Evolutionary conservation across 2,888 invertebrate species (phyloP), one percentile per base, ranked within the genome.

Genomic region (Cerceris ruficornis): DNA sequence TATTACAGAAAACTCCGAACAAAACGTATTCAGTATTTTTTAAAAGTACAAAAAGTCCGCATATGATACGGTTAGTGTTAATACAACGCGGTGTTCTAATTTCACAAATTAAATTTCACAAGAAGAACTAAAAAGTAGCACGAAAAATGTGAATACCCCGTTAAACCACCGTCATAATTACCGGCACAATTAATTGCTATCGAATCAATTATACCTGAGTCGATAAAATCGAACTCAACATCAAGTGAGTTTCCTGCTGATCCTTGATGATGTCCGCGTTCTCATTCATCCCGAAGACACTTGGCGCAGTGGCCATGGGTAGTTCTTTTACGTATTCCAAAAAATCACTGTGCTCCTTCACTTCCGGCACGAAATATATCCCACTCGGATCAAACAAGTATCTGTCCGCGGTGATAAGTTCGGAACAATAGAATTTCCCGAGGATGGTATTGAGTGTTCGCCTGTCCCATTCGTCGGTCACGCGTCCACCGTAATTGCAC

Each of bases 401-500:
- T 67, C 81, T 69, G 58, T 94, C 93, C 55, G 94, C 93, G 64
- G 94, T 93, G 6, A 98, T 93, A 7, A 97, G 93, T 15, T 93
- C 93, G 0, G 94, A 94, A 87, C 95, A 96, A 93, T 98, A 98
- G 92, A 96, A 98, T 89, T 95, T 96, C 79, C 92, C 93, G 66
- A 98, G 93, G 81, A 98, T 96, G 2, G 98, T 98, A 89, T 95
- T 95, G 71, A 98, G 94, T 54, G 96, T 96, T 67, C 98, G 94
- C n/a, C 98, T 94, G 93, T 99, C 98, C 97, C 98, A 98, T 92
- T 98, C 98, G 92, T 98, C 98, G 0, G 98, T 98, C 13, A 99
- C 98, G 57, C 98, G 95, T 0, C 98, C 98, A 9, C 98, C 98
- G 92, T 98, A 99, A 94, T 98, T 98, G 91, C 98, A 98, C 93